Conservation (phyloP, 1,140 invertebrate genomes). For the Pseudomyrmex concolor region DNA sequence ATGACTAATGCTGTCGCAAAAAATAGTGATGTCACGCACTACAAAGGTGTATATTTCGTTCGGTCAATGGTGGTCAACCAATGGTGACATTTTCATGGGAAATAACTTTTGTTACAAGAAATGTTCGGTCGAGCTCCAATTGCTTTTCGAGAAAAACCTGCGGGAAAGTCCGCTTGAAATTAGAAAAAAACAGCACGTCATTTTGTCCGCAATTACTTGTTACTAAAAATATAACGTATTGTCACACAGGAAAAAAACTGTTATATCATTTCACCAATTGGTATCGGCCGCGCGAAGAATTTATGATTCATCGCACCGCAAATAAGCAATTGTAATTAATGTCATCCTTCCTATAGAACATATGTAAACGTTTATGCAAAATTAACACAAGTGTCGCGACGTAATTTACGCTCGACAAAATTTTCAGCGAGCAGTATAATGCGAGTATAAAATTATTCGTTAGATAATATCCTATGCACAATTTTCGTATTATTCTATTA, state of each 20-base stretch:
- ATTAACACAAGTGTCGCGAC: slow-evolving; percentile 29
- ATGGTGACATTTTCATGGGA: not conserved
- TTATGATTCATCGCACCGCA: slow-evolving; percentile 26
- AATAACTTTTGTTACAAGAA: slow-evolving; percentile 17
- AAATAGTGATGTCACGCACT: slow-evolving; percentile 61
- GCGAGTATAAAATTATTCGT: not conserved
- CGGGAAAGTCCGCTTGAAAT: not conserved
- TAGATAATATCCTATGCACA: too few species aligned
- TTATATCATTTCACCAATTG: not conserved
- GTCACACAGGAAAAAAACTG: not conserved
- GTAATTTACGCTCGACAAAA: not conserved
- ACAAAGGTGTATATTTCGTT: slow-evolving; percentile 11
- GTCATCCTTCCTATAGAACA: slow-evolving; percentile 14
- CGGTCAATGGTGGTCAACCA: not conserved
- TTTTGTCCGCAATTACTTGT: not conserved
- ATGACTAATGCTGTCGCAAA: slow-evolving; percentile 59
- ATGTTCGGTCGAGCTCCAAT: not conserved
- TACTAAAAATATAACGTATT: slow-evolving; percentile 10
- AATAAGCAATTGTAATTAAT: slow-evolving; percentile 37
- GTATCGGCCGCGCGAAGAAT: slow-evolving; percentile 1
- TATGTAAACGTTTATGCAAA: slow-evolving; percentile 12
- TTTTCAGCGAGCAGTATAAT: not conserved
- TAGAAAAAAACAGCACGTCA: not conserved
- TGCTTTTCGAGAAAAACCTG: not conserved
- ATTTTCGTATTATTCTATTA: too few species aligned